Evolutionary conservation across 2,113 vertebrate genomes (phyloP).

Genomic region (Hemiscyllium ocellatum): DNA sequence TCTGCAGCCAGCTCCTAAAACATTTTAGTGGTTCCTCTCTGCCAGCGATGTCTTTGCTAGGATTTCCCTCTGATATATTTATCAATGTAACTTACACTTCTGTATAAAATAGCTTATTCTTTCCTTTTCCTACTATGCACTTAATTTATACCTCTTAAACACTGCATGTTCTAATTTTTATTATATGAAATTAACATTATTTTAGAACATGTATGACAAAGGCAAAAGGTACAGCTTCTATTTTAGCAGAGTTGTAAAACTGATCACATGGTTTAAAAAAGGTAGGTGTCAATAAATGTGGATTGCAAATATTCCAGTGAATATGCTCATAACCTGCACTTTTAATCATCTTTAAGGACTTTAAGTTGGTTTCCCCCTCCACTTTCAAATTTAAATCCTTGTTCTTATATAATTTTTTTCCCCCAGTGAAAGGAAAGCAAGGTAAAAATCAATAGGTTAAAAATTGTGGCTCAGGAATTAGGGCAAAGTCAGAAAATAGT

Average conservation of each 20-base stretch:
- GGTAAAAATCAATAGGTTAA: not conserved
- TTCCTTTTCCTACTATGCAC: not conserved
- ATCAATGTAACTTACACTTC: not conserved
- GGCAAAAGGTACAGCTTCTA: not conserved
- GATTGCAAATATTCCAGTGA: not conserved
- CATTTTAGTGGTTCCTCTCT: not conserved
- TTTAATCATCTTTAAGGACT: not conserved
- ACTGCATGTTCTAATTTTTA: not conserved
- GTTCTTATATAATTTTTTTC: not conserved
- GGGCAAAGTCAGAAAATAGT: not conserved
- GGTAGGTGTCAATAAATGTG: not conserved
- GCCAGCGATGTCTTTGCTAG: not conserved
- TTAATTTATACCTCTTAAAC: not conserved
- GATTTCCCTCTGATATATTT: slow-evolving; percentile 15
- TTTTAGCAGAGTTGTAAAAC: not conserved
- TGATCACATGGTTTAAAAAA: not conserved
- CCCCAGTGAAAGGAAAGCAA: not conserved
- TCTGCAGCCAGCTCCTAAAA: slow-evolving; percentile 18
- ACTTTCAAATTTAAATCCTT: not conserved
- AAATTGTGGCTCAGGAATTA: not conserved
- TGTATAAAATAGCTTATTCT: not conserved
- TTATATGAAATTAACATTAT: not conserved
- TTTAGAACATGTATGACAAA: not conserved
- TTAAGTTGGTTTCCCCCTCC: not conserved
- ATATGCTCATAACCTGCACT: not conserved